phyloP scores from a whole-genome alignment of 1,140 invertebrate genomes.

The Caenorhabditis briggsae region DNA sequence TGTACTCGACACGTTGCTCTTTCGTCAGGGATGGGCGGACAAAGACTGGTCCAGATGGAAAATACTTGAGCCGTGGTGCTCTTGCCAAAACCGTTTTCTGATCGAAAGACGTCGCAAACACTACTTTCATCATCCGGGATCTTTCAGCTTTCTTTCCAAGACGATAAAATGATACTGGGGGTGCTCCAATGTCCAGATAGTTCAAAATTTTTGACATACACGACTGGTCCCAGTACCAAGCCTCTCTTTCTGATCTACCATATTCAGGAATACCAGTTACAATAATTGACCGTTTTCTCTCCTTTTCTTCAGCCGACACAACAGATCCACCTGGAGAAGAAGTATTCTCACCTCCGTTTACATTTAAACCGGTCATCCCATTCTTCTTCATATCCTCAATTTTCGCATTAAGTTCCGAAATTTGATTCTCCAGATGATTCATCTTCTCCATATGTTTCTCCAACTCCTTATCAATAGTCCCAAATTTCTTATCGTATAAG shows the following conservation, averaged over 20 bases:
- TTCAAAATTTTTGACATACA: not conserved
- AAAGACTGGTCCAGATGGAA: not conserved
- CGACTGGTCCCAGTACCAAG: not conserved
- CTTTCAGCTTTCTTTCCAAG: not conserved
- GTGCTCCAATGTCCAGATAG: not conserved
- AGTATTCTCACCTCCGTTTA: no score
- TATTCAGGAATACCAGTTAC: not conserved
- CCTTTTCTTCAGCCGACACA: not conserved
- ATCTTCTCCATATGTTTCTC: no score
- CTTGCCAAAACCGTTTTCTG: not conserved
- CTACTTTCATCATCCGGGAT: not conserved
- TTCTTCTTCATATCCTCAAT: no score
- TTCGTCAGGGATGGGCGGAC: not conserved
- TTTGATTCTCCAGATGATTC: no score
- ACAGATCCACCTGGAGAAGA: no score
- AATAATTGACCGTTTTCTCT: not conserved
- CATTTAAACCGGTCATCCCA: no score
- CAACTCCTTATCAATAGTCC: no score
- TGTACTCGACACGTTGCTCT: not conserved
- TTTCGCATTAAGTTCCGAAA: no score
- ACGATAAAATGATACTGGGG: not conserved
- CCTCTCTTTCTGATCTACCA: not conserved
- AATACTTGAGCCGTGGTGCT: not conserved
- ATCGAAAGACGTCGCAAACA: not conserved
- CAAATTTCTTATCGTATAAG: no score